Base-by-base conservation (phyloP, 30 jellyfish, hydroid and myxozoan species). In the Cassiopea xamachana region DNA sequence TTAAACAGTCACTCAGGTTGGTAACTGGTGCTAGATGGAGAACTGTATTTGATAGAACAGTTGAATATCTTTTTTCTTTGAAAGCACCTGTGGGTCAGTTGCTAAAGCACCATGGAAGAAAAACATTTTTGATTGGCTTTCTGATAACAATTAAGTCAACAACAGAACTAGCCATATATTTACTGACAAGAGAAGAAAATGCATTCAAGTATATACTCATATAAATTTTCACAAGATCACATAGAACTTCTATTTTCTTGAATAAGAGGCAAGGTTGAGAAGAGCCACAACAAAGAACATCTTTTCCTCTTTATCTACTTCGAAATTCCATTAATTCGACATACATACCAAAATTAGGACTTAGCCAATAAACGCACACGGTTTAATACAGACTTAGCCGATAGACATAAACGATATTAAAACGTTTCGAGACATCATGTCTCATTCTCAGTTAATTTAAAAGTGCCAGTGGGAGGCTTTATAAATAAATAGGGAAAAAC, bases 1-100 rank as follows among this genome's bases (percentile, higher is more conserved):
- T 18, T 77, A 85, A 91, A 70, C 79, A 96, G 18, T 87, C 97
- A 18, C 79, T 90, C 44, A 49, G 70, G 45, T 55, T 55, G 12
- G 7, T 10, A 55, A 55, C 64, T 3, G 64, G 12, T 3, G 64
- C 64, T 55, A 55, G 64, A 55, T 55, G 64, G 64, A 6, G 10
- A 55, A 10, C 64, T 55, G 0, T 55, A 0, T 10, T 55, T 55
- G 64, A 55, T 3, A 55, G 64, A 55, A 10, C 64, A 55, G 64
- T 0, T 55, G 10, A 55, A 10, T 55, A 55, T 80, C 69, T 80
- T 27, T 1, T 80, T 43, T 51, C 80, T n/a, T 81, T 80, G 8
- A 80, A 80, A 80, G 79, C 80, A 59, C 46, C 48, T 61, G 49
- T 49, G 14, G 1, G 64, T 55, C 89, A 80, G 69, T 77, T 60